Percentiles rank a stretch among this genome's conserved stretches.
phyloP scores from a whole-genome alignment of 2,888 invertebrate genomes.

The Eurois occulta region DNA sequence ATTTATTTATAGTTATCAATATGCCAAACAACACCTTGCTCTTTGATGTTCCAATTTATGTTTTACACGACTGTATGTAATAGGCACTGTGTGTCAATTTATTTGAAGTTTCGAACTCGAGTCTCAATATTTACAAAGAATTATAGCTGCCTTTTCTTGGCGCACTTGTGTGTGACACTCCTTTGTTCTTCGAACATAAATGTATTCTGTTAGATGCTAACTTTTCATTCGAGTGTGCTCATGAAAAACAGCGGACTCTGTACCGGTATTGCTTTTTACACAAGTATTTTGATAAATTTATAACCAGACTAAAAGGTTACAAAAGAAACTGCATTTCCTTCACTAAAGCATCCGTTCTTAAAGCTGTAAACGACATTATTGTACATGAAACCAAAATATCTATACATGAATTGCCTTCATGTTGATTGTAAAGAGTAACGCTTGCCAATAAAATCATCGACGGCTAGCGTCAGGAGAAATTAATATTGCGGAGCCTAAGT shows the following conservation, averaged over 20 bases:
- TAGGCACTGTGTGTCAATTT: constrained; percentile 19
- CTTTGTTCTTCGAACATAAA: constrained; percentile 32
- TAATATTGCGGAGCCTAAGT: neutral
- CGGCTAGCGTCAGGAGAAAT: neutral
- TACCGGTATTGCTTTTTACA: neutral
- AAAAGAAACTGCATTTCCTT: neutral
- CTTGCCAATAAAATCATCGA: neutral
- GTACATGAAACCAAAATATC: neutral
- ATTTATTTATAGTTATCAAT: neutral
- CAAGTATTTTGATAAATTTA: neutral
- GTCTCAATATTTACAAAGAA: constrained; percentile 36
- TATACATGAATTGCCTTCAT: neutral
- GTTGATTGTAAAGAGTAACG: neutral
- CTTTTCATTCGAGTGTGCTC: constrained; percentile 3
- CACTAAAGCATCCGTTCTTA: neutral
- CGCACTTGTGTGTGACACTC: neutral
- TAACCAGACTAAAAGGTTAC: neutral
- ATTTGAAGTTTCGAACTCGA: constrained; percentile 6
- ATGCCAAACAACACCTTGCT: neutral
- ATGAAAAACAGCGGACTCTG: neutral
- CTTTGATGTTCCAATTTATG: neutral
- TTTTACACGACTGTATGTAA: neutral
- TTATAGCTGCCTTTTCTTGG: constrained; percentile 6
- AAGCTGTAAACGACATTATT: neutral
- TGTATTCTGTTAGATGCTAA: constrained; percentile 35